Base-by-base conservation (phyloP, 2,888 invertebrate genomes). In the Dilophus febrilis region DNA sequence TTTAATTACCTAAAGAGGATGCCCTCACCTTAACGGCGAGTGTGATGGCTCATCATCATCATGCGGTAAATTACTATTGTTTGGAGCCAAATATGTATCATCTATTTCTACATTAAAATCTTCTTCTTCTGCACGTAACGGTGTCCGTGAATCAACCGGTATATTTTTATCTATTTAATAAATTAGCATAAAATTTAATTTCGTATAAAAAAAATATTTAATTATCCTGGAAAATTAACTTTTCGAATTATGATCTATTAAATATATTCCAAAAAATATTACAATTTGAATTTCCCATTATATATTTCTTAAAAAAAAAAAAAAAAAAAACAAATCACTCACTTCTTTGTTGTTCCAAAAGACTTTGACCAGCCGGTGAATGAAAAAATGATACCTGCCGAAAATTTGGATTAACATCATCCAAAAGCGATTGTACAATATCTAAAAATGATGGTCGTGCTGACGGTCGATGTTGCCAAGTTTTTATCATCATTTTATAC, bases 401-500 rank as follows among this genome's bases (percentile, higher is more conserved):
- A 67, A 84, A 73, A 53, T 62, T 52, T 42, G 72, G 58, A 51
- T 58, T 58, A 47, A 71, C 70, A 45, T 83, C 69, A 50, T 73
- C 69, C 48, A 81, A 66, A 43, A 94, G 65, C 55, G 74, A 70
- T 4, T 77, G 74, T 49, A 86, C 81, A 16, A 88, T 74, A 46
- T 77, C 77, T 51, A 86, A 68, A 67, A 98, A 98, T 41, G 78
- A 70, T 19, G 95, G 95, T 42, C 97, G 70, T 38, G 71, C 67
- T 28, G 68, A 64, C 1, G 86, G 76, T 49, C 83, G 76, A 60
- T 84, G 84, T 51, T 79, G 73, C 97, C 97, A 98, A 60, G 94
- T 95, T 46, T 72, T 70, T 48, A 77, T 71, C 97, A 98, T 98
- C 47, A 97, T 66, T 48, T 77, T 73, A 64, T 87, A 91, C 58